Conservation (phyloP, 2,888 invertebrate genomes). For the Acrocyrtus sp. region DNA sequence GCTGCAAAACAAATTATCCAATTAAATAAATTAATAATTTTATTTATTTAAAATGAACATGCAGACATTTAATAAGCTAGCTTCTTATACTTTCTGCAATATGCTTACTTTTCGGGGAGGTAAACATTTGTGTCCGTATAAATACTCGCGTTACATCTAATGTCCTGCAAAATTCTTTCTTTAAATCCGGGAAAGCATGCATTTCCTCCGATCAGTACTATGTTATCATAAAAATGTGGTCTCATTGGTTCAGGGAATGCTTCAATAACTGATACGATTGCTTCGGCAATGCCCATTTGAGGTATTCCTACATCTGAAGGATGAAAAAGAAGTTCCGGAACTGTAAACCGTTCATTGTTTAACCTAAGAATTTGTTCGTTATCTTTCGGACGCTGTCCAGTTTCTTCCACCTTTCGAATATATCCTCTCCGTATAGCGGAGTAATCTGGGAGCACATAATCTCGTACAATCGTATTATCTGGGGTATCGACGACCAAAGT, state of each 20-base stretch:
- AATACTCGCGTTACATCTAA: slow-evolving; percentile 81
- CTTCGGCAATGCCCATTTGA: slow-evolving; percentile 91
- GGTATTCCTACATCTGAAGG: slow-evolving; percentile 95
- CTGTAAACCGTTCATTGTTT: slow-evolving; percentile 93
- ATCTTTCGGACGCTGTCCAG: slow-evolving; percentile 65
- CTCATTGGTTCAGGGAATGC: slow-evolving; percentile 79
- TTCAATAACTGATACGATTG: slow-evolving; percentile 81
- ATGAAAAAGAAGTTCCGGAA: slow-evolving; percentile 94
- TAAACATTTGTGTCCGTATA: slow-evolving; percentile 81
- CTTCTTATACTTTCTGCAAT: no score
- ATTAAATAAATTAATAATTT: background rate
- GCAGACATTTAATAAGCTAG: background rate
- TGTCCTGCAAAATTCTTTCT: slow-evolving; percentile 80
- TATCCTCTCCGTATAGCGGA: slow-evolving; percentile 87
- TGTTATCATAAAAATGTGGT: slow-evolving; percentile 82
- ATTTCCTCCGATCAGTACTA: slow-evolving; percentile 84
- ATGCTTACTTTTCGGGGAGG: slow-evolving; percentile 67
- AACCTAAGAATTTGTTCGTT: slow-evolving; percentile 77
- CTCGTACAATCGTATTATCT: slow-evolving; percentile 78
- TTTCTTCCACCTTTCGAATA: slow-evolving; percentile 69
- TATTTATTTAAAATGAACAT: background rate
- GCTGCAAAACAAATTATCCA: slow-evolving; percentile 69
- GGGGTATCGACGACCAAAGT: slow-evolving; percentile 85
- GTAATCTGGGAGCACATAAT: slow-evolving; percentile 97
- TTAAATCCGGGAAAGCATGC: slow-evolving; percentile 87